A percentile compares a stretch with the other conserved stretches of the same genome.
Conservation (phyloP, 2,113 vertebrate genomes). For the Nymphicus hollandicus region DNA sequence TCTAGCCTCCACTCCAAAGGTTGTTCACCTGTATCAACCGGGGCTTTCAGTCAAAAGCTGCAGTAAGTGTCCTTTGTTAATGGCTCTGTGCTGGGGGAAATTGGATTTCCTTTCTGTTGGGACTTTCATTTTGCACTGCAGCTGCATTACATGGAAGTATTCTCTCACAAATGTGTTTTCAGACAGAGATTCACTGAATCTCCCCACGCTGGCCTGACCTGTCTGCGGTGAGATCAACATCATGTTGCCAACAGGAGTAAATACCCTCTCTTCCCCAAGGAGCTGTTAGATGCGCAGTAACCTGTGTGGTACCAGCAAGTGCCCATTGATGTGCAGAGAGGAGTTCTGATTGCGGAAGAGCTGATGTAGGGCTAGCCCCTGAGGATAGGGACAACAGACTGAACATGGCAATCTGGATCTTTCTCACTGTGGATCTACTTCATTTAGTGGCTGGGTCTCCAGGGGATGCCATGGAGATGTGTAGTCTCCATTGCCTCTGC, state of each 20-base stretch:
- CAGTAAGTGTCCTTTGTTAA: background rate
- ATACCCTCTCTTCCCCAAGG: background rate
- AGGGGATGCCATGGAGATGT: background rate
- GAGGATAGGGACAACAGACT: background rate
- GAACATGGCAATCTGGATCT: background rate
- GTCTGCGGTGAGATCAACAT: background rate
- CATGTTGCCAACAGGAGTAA: background rate
- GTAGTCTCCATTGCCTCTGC: background rate
- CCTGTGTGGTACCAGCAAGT: fast-evolving
- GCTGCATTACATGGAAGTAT: background rate
- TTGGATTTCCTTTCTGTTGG: background rate
- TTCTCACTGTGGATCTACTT: background rate
- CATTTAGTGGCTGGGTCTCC: background rate
- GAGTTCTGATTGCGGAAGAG: background rate
- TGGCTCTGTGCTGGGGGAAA: background rate
- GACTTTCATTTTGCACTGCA: background rate
- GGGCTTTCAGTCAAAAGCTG: background rate
- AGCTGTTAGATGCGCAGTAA: background rate
- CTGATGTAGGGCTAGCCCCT: background rate
- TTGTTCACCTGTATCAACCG: background rate
- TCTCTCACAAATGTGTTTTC: background rate
- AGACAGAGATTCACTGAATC: background rate
- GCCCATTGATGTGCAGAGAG: background rate
- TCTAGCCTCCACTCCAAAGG: background rate
- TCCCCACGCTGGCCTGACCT: background rate